Conservation (phyloP, 2,797 vertebrate species). For the Bryconaethiops microstoma region DNA sequence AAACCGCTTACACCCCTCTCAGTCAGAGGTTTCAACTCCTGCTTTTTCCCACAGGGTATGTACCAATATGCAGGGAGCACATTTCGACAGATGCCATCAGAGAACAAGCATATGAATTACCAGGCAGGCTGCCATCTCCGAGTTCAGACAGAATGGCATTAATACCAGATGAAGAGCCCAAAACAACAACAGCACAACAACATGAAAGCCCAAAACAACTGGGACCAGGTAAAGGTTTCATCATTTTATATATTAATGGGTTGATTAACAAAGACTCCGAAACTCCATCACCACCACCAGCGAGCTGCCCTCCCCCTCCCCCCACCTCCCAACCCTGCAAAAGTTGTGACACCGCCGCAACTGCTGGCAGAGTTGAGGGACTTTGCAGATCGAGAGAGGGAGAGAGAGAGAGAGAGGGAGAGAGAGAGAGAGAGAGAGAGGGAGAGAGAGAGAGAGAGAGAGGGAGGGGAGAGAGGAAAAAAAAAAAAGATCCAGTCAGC, state of each 20-base stretch:
- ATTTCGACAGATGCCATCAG: slow-evolving; percentile 87
- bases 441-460: neutral
- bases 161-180: slow-evolving; percentile 85
- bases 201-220: slow-evolving; percentile 84
- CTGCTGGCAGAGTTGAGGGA: slow-evolving; percentile 74
- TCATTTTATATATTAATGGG: slow-evolving; percentile 86
- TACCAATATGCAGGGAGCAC: slow-evolving; percentile 85
- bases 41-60: slow-evolving; percentile 85
- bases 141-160: slow-evolving; percentile 88
- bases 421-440: slow-evolving; percentile 3
- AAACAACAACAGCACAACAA: slow-evolving; percentile 87
- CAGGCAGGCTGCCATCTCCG: slow-evolving; percentile 85
- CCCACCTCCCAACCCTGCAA: slow-evolving; percentile 55
- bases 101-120: slow-evolving; percentile 88
- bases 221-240: slow-evolving; percentile 89
- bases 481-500: slow-evolving; percentile 74
- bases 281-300: slow-evolving; percentile 40
- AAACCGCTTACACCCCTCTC: slow-evolving; percentile 83
- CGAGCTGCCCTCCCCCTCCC: neutral
- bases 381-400: slow-evolving; percentile 40
- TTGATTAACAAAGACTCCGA: slow-evolving; percentile 83
- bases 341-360: slow-evolving; percentile 79
- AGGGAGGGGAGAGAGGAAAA: slow-evolving; percentile 14
- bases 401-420: neutral
- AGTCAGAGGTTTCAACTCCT: slow-evolving; percentile 78